These are phyloP conservation scores for Mythimna albipuncta DNA, from an alignment of 2,888 invertebrate species.

Conservation along the genomic window DNA sequence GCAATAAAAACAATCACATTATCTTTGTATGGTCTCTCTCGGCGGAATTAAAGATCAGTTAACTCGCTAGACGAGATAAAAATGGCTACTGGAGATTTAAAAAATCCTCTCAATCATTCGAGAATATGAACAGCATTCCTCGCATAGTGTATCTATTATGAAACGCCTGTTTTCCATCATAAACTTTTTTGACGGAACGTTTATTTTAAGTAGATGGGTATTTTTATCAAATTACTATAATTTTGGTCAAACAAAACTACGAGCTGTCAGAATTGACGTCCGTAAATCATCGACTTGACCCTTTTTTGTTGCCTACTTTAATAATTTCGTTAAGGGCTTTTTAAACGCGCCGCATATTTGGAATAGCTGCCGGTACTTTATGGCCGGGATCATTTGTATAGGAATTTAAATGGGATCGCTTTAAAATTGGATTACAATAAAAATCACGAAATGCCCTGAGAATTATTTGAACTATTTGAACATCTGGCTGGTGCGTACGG, in stretches of 20 bases:
- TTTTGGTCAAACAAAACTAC: conserved; percentile 88
- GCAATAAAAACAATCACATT: conserved; percentile 68
- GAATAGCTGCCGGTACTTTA: conserved; percentile 87
- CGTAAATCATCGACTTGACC: conserved; percentile 87
- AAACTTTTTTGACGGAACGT: conserved; percentile 78
- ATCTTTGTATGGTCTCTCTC: conserved; percentile 54
- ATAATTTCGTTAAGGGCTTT: conserved; percentile 89
- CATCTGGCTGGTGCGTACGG: conserved; percentile 61
- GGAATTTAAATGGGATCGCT: conserved; percentile 84
- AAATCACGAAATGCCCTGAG: conserved; percentile 68
- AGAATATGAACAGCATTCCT: conserved; percentile 75
- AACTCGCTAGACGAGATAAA: conserved; percentile 58
- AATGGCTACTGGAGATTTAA: conserved; percentile 66
- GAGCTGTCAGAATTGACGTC: conserved; percentile 89
- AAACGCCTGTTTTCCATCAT: conserved; percentile 76
- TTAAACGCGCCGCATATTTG: conserved; percentile 87
- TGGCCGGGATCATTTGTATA: conserved; percentile 82
- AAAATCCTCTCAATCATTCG: conserved; percentile 66
- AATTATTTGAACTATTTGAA: conserved; percentile 68
- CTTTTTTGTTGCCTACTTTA: conserved; percentile 85
- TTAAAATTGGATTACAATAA: conserved; percentile 81
- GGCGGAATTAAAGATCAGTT: conserved; percentile 64
- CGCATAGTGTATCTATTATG: conserved; percentile 80
- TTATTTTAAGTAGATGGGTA: conserved; percentile 88
- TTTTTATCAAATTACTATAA: conserved; percentile 90